Conservation (phyloP, 1,140 invertebrate species). For the Aphaenogaster rudis region DNA sequence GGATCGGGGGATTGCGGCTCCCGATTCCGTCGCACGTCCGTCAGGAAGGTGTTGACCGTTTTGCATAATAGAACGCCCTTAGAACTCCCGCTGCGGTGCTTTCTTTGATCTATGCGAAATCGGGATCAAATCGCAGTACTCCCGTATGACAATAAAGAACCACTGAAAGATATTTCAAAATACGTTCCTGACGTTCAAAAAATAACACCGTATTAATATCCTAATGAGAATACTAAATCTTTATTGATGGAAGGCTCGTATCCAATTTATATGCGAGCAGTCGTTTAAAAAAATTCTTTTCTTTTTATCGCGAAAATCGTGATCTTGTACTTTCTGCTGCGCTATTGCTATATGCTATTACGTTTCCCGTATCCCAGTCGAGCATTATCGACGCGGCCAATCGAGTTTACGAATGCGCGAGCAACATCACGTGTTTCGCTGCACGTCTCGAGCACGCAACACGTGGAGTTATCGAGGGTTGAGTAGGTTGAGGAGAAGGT, state of each 20-base stretch:
- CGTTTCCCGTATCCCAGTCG: conserved; percentile 9
- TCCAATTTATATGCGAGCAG: not conserved
- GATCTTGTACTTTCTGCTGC: not conserved
- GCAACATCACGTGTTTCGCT: conserved; percentile 55
- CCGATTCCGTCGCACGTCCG: conserved; percentile 61
- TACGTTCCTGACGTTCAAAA: not conserved
- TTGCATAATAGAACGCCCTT: conserved; percentile 49
- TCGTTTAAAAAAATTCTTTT: not conserved
- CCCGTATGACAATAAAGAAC: not conserved
- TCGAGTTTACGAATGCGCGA: conserved; percentile 50
- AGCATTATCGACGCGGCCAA: conserved; percentile 31
- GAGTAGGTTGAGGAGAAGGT: conserved; percentile 71
- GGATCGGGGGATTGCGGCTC: conserved; percentile 46
- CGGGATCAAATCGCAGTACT: not conserved
- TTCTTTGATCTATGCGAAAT: conserved; percentile 23
- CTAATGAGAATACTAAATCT: not conserved
- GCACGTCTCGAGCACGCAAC: conserved; percentile 47
- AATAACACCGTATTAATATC: not conserved
- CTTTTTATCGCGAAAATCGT: not conserved
- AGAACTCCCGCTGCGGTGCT: conserved; percentile 17
- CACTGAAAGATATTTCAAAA: not conserved
- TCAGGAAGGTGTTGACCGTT: conserved; percentile 55
- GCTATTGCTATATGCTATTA: not conserved
- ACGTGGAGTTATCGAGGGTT: conserved; percentile 64
- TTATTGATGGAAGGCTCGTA: not conserved